Evolutionary conservation across 2,113 vertebrate genomes (phyloP), one percentile per base, ranked within the genome.

Genomic region (Origma solitaria): DNA sequence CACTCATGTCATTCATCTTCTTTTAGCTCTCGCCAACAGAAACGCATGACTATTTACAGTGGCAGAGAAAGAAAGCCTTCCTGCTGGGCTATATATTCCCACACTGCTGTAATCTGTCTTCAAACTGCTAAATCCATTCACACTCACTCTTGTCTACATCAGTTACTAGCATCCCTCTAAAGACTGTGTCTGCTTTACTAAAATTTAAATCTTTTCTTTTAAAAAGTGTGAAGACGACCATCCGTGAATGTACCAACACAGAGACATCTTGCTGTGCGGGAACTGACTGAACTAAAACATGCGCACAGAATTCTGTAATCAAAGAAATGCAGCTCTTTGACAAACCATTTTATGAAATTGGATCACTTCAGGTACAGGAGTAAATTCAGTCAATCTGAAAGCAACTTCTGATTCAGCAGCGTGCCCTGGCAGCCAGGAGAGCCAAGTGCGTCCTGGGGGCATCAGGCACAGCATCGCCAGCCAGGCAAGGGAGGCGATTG

Each of bases 1-100:
- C n/a, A 87, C 44, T 89, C 78, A 73, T 61, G 31, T 51, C 20
- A 90, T 80, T 82, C 42, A 64, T 95, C 70, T 78, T 84, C 83
- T 82, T 89, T 80, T 28, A 91, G 84, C 53, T 84, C 71, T 76
- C 87, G 84, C 75, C 87, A 95, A 76, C 38, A 91, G 87, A 87
- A 94, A 91, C 0, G 1, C 19, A 7, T 27, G 49, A 77, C 50
- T 79, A 57, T 94, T 94, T 82, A 42, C 84, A 82, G 82, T 11
- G 69, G 53, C 8, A 8, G 53, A 53, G 65, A 88, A 31, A 50
- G 54, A 89, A 86, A 76, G 89, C 38, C 44, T 82, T 89, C 95
- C 86, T 79, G 86, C 94, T 94, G 94, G 42, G 90, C 81, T 1
- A 3, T 70, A 45, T 77, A 93, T 88, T 82, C 50, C 72, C 5